These are phyloP conservation scores for Tenualosa thibaudeaui DNA, from an alignment of 2,797 vertebrate species.

Conservation along the genomic window DNA sequence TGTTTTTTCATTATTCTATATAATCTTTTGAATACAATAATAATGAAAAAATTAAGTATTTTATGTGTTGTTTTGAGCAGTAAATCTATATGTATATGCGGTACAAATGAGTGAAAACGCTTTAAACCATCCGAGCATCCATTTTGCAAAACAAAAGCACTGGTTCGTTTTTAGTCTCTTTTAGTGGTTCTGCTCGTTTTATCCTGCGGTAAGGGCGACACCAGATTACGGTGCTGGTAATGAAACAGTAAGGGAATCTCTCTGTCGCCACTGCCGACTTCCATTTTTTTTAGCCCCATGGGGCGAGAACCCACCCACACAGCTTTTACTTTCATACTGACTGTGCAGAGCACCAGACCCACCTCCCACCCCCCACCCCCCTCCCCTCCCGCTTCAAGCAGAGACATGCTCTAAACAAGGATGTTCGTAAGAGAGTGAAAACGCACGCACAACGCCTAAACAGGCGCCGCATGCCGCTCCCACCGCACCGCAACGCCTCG, in stretches of 20 bases:
- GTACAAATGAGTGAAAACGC: not conserved
- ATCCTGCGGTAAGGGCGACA: not conserved
- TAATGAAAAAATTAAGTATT: no score
- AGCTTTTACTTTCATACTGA: not conserved
- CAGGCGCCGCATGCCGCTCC: not conserved
- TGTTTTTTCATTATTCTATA: no score
- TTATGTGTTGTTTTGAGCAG: not conserved
- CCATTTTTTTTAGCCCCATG: not conserved
- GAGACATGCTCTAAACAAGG: not conserved
- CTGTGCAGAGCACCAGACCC: not conserved
- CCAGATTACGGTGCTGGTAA: not conserved
- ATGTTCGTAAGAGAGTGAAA: not conserved
- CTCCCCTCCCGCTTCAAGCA: not conserved
- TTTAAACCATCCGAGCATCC: not conserved
- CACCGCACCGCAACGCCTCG: no score
- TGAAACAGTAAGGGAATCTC: not conserved
- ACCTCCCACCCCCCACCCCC: no score
- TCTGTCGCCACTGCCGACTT: not conserved
- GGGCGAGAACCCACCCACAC: not conserved
- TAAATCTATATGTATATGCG: no score
- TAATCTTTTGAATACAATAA: no score
- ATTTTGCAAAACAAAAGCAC: not conserved
- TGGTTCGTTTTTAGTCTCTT: not conserved
- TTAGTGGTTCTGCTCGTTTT: not conserved
- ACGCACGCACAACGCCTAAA: not conserved